phyloP scores from a whole-genome alignment of 1,140 invertebrate species.

The Radopholus similis region DNA sequence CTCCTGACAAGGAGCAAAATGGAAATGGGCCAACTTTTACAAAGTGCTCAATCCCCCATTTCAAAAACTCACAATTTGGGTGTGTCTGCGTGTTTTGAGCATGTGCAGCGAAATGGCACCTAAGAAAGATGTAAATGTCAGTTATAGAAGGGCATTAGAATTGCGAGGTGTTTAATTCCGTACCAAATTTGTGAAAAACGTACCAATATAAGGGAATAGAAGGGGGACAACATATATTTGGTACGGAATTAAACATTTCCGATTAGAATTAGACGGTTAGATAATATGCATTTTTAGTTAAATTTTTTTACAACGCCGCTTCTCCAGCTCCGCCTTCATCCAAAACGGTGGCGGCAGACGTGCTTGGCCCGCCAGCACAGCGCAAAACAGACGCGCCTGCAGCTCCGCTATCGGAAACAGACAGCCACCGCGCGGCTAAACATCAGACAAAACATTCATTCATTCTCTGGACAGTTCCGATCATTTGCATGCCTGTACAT shows the following conservation, averaged over 20 bases:
- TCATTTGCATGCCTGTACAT: constrained; percentile 15
- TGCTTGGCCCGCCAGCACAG: constrained; percentile 22
- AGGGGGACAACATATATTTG: too few relatives aligned
- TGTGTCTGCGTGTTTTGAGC: constrained; percentile 30
- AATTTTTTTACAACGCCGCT: constrained; percentile 28
- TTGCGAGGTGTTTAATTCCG: too few relatives aligned
- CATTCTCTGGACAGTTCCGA: background rate
- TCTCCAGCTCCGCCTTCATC: constrained; percentile 30
- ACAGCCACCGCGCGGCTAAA: constrained; percentile 24
- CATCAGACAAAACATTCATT: background rate
- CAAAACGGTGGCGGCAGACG: constrained; percentile 26
- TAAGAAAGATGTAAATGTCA: too few relatives aligned
- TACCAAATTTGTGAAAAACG: too few relatives aligned
- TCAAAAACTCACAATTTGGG: constrained; percentile 17
- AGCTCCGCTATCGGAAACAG: constrained; percentile 31
- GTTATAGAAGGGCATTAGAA: too few relatives aligned
- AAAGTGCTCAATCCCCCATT: background rate
- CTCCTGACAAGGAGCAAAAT: constrained; percentile 3
- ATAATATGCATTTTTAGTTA: too few relatives aligned
- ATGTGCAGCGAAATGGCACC: constrained; percentile 24
- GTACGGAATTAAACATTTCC: too few relatives aligned
- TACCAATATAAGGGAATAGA: too few relatives aligned
- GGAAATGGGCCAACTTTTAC: background rate
- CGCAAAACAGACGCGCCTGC: constrained; percentile 32
- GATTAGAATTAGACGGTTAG: too few relatives aligned